Evolutionary conservation across 2,113 vertebrate genomes (phyloP), one percentile per base, ranked within the genome.

Genomic region (Murina feae): DNA sequence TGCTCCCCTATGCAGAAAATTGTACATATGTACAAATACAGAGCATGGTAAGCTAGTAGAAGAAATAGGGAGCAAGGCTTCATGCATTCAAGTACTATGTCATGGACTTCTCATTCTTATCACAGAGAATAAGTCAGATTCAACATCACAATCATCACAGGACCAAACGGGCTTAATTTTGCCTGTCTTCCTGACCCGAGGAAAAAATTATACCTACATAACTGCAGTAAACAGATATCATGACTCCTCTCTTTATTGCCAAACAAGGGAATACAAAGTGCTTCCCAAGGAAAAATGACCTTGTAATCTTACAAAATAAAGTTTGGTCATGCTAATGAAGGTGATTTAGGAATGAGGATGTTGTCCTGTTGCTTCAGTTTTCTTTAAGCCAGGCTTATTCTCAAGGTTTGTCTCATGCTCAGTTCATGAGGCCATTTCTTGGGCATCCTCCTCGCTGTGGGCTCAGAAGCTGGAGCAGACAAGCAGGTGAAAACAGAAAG

Each of bases 271-370:
- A 37, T 25, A 9, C 18, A 69, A 60, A 72, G 4, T 20, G 9
- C 65, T 86, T 76, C 58, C 91, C 53, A 69, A 35, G 58, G 66
- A 66, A 92, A 92, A 60, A 84, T 42, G 53, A 94, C 63, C 87
- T 66, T 63, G 49, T 60, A 92, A 74, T 90, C 86, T 80, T 65
- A 47, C 5, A 49, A 35, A 86, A 60, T 60, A 63, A 88, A 88
- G 28, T 71, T 16, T 30, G 5, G 53, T 66, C 13, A 47, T 55
- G 82, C 63, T 49, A 44, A 55, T 63, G 39, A 86, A 79, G 20
- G 37, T 37, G 53, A 87, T n/a, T 69, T 44, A 69, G 16, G 60
- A 93, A 23, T 4, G 4, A 78, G 16, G 10, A 3, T 14, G 6
- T 25, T 44, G 25, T n/a, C 42, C 47, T 81, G 25, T 42, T 25